These are phyloP conservation scores for Branchipolynoe longqiensis DNA, from an alignment of 2,888 invertebrate genomes.

Conservation along the genomic window DNA sequence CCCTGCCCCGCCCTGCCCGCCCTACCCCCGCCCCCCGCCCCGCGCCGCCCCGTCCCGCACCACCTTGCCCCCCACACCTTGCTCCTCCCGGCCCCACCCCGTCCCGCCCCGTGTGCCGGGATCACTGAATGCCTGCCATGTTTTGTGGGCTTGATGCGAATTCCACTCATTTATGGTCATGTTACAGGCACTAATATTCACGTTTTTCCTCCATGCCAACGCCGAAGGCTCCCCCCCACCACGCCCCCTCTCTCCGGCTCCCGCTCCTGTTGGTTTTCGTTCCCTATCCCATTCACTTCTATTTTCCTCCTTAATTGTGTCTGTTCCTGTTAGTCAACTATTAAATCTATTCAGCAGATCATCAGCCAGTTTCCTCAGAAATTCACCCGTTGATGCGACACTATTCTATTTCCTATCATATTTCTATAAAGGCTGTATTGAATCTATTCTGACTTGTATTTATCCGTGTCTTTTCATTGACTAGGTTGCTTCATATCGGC, in stretches of 20 bases:
- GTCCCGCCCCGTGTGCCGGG: too few species aligned
- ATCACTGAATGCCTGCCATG: background rate
- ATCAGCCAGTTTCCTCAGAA: too few species aligned
- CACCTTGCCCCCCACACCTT: background rate
- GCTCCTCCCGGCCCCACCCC: too few species aligned
- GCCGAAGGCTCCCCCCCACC: background rate
- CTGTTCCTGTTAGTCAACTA: too few species aligned
- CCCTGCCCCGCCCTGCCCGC: background rate
- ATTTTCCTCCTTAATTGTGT: too few species aligned
- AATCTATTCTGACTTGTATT: too few species aligned
- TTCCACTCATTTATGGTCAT: conserved; percentile 39
- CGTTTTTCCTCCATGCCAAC: background rate
- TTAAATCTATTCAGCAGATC: too few species aligned
- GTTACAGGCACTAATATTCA: background rate
- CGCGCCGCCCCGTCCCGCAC: background rate
- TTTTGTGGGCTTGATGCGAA: conserved; percentile 14
- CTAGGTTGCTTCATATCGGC: too few species aligned
- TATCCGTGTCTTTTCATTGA: too few species aligned
- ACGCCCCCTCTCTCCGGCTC: background rate
- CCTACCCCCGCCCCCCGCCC: background rate
- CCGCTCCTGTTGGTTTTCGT: background rate
- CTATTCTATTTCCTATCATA: too few species aligned
- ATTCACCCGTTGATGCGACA: too few species aligned
- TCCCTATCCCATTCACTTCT: background rate
- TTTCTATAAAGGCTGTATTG: too few species aligned